Base-by-base conservation (phyloP, 2,113 vertebrate species). In the Ailurus styani region DNA sequence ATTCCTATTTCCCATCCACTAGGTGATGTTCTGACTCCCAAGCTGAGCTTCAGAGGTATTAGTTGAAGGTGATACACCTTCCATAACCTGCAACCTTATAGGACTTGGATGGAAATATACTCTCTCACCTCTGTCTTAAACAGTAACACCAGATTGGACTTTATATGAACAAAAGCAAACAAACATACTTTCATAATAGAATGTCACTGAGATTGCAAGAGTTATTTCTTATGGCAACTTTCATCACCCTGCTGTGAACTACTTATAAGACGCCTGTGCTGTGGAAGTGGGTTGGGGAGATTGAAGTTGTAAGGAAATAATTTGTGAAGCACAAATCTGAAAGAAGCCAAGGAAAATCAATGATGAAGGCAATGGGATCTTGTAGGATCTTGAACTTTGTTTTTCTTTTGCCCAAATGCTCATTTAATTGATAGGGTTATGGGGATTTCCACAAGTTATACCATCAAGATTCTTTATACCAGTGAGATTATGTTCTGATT, bases 31-130 rank as follows among this genome's bases (percentile, higher is more conserved):
- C 79, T 66, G 34, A 68, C 31, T 12, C 8, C 40, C 54, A 62
- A 6, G 2, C 27, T 81, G 29, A 54, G 5, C 9, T 2, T 7
- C 72, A 14, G 45, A n/a, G 34, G 0, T 15, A 88, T n/a, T 9
- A 42, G 7, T 29, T 37, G 84, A 88, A 50, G 15, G 9, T 45
- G 0, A 7, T n/a, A 4, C 13, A 45, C 23, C 17, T 64, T 75
- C 25, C 2, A 13, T 70, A 14, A 68, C 1, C 55, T 45, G 15
- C 6, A 1, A 37, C 23, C 1, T 9, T 72, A 10, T 23, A 23
- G 2, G 10, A 2, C n/a, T 68, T 20, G 12, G 1, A 13, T 29
- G 21, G 18, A 64, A 37, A 45, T 5, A 20, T 1, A 27, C 12
- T 2, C 21, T 14, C 42, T 34, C 31, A 2, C 3, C 54, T 25